Conservation (phyloP, 2,888 invertebrate species). For the Pollenia labialis region DNA sequence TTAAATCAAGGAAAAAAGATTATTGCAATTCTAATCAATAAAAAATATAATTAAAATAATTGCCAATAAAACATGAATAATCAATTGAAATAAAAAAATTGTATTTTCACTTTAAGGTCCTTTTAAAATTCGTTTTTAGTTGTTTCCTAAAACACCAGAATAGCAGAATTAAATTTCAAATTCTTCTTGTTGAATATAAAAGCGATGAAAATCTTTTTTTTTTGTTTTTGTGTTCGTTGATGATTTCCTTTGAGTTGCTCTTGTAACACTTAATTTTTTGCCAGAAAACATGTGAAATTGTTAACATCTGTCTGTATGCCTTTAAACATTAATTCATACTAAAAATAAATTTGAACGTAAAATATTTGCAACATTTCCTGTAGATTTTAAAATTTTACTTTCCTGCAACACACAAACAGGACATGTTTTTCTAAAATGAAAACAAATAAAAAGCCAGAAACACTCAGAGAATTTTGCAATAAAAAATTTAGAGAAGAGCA, state of each 20-base stretch:
- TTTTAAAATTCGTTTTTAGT: conserved; percentile 9
- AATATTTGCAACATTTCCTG: conserved; percentile 64
- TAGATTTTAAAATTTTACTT: conserved; percentile 44
- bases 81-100: too few species aligned
- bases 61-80: too few species aligned
- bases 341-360: conserved; percentile 27
- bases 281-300: conserved; percentile 41
- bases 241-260: conserved; percentile 18
- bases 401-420: conserved; percentile 36
- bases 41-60: too few species aligned
- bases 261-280: conserved; percentile 48
- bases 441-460: conserved; percentile 12
- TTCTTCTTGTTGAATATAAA: conserved; percentile 33
- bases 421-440: conserved; percentile 24
- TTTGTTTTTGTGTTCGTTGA: background rate
- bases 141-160: conserved; percentile 27
- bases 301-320: conserved; percentile 69
- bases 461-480: conserved; percentile 5
- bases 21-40: too few species aligned
- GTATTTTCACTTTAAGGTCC: background rate
- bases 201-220: conserved; percentile 1
- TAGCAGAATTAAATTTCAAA: conserved; percentile 12
- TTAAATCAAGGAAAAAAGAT: too few species aligned
- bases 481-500: conserved; percentile 11
- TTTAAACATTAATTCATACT: conserved; percentile 63